Evolutionary conservation across 2,888 invertebrate species (phyloP).

Genomic region (Tromatobia lineatoria): DNA sequence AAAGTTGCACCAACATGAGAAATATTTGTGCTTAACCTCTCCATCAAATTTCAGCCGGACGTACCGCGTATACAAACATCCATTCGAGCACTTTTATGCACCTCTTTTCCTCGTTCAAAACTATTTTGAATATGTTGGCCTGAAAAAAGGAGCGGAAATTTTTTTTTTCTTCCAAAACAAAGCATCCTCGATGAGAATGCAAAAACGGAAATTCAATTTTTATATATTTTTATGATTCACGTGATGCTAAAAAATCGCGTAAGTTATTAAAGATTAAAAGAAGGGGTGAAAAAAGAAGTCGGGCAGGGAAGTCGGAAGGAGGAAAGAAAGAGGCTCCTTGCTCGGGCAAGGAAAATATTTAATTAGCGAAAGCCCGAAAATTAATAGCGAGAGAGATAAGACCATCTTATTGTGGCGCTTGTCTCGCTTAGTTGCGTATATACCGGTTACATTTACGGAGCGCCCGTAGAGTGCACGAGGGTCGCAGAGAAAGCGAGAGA

Average conservation of each 20-base stretch:
- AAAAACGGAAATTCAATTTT: neutral
- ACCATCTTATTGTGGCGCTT: constrained; percentile 57
- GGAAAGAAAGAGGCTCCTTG: constrained; percentile 53
- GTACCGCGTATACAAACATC: no score
- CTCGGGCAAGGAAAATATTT: constrained; percentile 80
- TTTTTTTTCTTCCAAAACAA: no score
- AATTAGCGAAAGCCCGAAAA: constrained; percentile 84
- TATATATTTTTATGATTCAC: neutral
- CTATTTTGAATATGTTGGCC: no score
- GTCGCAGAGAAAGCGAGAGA: constrained; percentile 49
- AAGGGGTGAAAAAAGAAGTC: constrained; percentile 31
- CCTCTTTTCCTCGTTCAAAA: no score
- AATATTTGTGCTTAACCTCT: no score
- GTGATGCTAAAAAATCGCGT: constrained; percentile 9
- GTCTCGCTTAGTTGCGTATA: constrained; percentile 55
- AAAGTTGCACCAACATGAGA: no score
- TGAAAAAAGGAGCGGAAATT: no score
- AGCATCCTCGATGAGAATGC: neutral
- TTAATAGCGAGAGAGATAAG: constrained; percentile 80
- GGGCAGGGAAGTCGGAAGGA: neutral
- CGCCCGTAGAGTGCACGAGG: constrained; percentile 35
- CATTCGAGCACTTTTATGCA: no score
- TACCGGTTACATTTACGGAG: constrained; percentile 58
- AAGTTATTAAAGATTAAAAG: constrained; percentile 33
- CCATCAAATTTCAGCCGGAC: no score